phyloP scores from a whole-genome alignment of 2,113 vertebrate species.

The Epinephelus fuscoguttatus region DNA sequence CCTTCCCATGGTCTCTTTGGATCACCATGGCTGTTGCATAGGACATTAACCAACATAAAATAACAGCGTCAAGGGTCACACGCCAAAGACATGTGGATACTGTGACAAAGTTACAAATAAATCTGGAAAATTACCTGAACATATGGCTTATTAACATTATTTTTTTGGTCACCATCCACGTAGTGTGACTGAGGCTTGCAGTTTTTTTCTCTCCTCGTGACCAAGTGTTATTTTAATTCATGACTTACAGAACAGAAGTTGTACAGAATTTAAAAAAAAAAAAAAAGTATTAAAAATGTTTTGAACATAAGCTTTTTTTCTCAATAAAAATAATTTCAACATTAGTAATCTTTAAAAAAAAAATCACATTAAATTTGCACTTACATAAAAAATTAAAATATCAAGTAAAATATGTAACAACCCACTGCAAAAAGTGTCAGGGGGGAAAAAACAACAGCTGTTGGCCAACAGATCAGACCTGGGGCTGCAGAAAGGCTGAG shows the following conservation, averaged over 20 bases:
- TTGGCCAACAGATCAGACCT: slow-evolving; percentile 30
- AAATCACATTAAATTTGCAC: slow-evolving; percentile 52
- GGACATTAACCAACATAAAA: slow-evolving; percentile 31
- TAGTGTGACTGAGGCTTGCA: slow-evolving; percentile 39
- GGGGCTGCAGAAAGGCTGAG: slow-evolving; percentile 35
- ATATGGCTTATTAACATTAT: slow-evolving; percentile 1
- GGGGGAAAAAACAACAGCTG: slow-evolving; percentile 15
- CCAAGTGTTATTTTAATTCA: slow-evolving; percentile 18
- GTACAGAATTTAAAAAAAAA: slow-evolving; percentile 24
- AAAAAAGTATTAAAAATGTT: slow-evolving; percentile 1
- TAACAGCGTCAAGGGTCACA: slow-evolving; percentile 3
- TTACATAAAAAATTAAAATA: slow-evolving; percentile 56
- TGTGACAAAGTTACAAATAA: slow-evolving; percentile 8
- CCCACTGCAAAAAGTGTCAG: slow-evolving; percentile 13
- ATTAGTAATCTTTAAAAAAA: slow-evolving; percentile 64
- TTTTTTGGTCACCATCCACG: slow-evolving; percentile 40
- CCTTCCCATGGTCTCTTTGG: not conserved
- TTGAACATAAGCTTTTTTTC: slow-evolving; percentile 59
- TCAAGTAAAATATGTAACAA: slow-evolving; percentile 74
- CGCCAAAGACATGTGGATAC: not conserved
- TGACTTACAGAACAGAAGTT: slow-evolving; percentile 29
- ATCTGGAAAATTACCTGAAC: slow-evolving; percentile 33
- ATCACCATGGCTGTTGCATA: slow-evolving; percentile 39
- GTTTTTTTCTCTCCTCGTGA: not conserved
- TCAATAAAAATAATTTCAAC: slow-evolving; percentile 60